Evolutionary conservation across 1,140 invertebrate genomes (phyloP).

Genomic region (Conus ventricosus): DNA sequence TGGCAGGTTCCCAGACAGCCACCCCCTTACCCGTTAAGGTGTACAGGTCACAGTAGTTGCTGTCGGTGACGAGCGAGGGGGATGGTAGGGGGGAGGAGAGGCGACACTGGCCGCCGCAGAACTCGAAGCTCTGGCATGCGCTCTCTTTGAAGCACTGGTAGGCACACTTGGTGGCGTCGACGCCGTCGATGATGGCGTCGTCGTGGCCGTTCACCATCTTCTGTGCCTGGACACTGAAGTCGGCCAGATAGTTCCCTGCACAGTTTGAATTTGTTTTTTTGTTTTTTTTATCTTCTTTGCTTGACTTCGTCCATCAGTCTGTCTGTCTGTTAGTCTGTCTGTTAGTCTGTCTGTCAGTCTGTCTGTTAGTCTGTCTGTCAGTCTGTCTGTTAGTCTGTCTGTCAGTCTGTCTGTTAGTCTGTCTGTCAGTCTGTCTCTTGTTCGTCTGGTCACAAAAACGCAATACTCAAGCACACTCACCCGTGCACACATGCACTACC

Average conservation of each 20-base stretch:
- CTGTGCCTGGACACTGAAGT: constrained; percentile 45
- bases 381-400: no score
- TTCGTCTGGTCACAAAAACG: no score
- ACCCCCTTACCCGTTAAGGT: constrained; percentile 36
- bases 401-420: no score
- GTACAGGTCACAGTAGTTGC: constrained; percentile 48
- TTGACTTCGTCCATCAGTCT: neutral
- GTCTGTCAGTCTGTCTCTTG: no score
- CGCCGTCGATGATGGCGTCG: constrained; percentile 39
- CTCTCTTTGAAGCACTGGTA: constrained; percentile 50
- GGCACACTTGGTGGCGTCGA: constrained; percentile 45
- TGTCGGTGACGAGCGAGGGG: constrained; percentile 7
- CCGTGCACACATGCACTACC: no score
- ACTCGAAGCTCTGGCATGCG: constrained; percentile 53
- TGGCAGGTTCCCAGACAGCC: no score
- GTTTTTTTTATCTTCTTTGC: neutral
- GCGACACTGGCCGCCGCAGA: constrained; percentile 52
- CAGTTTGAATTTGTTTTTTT: neutral
- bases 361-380: no score
- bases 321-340: neutral
- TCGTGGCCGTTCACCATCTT: constrained; percentile 34
- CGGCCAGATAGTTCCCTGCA: constrained; percentile 55
- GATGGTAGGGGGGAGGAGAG: constrained; percentile 38
- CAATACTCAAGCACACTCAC: no score
- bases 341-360: neutral